Evolutionary conservation across 1,140 invertebrate genomes (phyloP).

Genomic region (Calephelis nemesis): DNA sequence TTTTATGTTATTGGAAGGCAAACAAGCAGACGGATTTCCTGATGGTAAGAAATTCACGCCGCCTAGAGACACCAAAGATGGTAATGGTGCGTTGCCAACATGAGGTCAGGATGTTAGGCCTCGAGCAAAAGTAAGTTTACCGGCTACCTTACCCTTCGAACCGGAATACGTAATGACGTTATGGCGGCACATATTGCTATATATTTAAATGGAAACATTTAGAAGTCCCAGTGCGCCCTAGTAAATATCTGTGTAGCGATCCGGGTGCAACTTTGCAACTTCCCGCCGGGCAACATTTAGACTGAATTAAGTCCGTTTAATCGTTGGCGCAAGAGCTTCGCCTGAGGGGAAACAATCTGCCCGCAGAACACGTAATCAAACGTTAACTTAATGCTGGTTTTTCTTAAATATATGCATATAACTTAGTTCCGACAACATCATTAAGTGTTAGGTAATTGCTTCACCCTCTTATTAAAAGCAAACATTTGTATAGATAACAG

Average conservation of each 20-base stretch:
- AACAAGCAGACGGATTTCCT: no score
- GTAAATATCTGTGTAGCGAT: slow-evolving; percentile 24
- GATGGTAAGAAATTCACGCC: no score
- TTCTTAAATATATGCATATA: not conserved
- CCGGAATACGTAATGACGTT: no score
- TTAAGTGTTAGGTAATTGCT: not conserved
- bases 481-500: no score
- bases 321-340: slow-evolving; percentile 53
- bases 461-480: no score
- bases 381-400: slow-evolving; percentile 39
- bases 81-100: no score
- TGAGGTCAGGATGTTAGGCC: no score
- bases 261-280: slow-evolving; percentile 35
- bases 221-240: slow-evolving; percentile 25
- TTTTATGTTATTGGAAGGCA: no score
- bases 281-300: slow-evolving; percentile 65
- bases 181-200: no score
- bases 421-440: not conserved
- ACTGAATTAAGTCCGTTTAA: slow-evolving; percentile 72
- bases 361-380: slow-evolving; percentile 54
- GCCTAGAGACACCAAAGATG: no score
- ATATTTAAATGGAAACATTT: slow-evolving; percentile 13
- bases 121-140: no score
- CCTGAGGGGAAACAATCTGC: slow-evolving; percentile 54
- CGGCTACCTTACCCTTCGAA: no score